Conservation (phyloP, 2,888 invertebrate genomes). For the Hoplodrina ambigua region DNA sequence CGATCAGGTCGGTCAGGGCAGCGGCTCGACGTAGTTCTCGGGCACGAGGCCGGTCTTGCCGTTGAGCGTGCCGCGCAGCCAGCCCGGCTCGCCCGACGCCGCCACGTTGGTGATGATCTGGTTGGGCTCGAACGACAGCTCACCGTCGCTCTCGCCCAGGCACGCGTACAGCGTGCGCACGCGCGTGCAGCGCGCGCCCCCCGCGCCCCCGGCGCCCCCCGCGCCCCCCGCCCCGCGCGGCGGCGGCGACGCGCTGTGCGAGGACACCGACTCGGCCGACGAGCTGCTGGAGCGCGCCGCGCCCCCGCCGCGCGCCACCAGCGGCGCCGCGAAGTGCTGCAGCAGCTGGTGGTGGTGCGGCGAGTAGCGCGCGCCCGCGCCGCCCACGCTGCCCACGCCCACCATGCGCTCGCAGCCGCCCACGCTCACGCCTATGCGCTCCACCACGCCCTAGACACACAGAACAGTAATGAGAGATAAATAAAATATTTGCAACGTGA, state of each 20-base stretch:
- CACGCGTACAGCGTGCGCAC: conserved; percentile 99
- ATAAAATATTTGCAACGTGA: too few relatives aligned
- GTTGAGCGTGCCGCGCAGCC: conserved; percentile 98
- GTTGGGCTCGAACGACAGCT: conserved; percentile 99
- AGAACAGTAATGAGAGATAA: neutral
- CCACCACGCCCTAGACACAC: conserved; percentile 49
- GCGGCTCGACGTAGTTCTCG: conserved; percentile 98
- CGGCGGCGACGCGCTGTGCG: conserved; percentile 86
- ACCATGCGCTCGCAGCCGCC: conserved; percentile 51
- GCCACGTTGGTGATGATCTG: conserved; percentile 99
- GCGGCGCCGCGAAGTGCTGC: conserved; percentile 80
- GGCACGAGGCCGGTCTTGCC: conserved; percentile 98
- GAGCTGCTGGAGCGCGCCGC: conserved; percentile 90
- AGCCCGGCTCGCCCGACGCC: conserved; percentile 98
- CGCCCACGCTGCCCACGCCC: conserved; percentile 22
- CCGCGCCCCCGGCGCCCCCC: conserved; percentile 78
- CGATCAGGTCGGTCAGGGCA: conserved; percentile 90
- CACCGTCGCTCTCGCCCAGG: conserved; percentile 98
- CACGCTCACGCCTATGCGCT: conserved; percentile 50
- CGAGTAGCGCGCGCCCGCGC: conserved; percentile 74
- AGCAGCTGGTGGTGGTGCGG: conserved; percentile 85
- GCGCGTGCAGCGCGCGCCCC: conserved; percentile 87
- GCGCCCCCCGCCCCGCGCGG: conserved; percentile 63
- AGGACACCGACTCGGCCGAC: conserved; percentile 95
- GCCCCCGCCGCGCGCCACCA: conserved; percentile 68